A percentile compares a stretch with the other conserved stretches of the same genome.
Conservation (phyloP, 1,140 invertebrate species). For the Nasonia vitripennis region DNA sequence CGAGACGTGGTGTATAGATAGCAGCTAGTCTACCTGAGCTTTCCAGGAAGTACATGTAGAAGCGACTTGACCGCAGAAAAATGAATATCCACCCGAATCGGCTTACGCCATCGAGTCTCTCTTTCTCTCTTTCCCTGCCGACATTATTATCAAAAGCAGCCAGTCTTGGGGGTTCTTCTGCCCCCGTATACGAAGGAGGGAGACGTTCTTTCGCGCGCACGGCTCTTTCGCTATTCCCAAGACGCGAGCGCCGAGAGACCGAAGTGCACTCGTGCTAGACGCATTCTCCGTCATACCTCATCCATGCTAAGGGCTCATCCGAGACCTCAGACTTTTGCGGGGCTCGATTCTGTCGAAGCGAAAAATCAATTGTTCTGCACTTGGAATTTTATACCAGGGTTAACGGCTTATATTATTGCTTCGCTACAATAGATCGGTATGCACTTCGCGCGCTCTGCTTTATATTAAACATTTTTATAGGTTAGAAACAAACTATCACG, state of each 20-base stretch:
- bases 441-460: too few species aligned
- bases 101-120: slow-evolving; percentile 28
- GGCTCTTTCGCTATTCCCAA: neutral
- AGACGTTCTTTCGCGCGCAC: neutral
- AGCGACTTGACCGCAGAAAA: neutral
- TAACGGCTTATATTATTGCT: too few species aligned
- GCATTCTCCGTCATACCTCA: neutral
- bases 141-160: slow-evolving; percentile 21
- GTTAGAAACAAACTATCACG: too few species aligned
- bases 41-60: neutral
- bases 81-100: slow-evolving; percentile 11
- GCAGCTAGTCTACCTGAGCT: too few species aligned
- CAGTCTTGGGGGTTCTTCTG: neutral
- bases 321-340: neutral
- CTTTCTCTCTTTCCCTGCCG: too few species aligned
- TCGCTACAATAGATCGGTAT: too few species aligned
- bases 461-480: too few species aligned
- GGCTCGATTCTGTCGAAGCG: neutral
- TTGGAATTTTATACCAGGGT: too few species aligned
- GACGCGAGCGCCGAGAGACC: neutral
- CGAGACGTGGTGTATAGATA: too few species aligned
- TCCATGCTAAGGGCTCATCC: slow-evolving; percentile 10
- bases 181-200: neutral
- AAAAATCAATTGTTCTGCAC: neutral
- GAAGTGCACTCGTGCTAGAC: neutral